Percentiles rank a stretch among this genome's conserved stretches.
phyloP scores from a whole-genome alignment of 2,113 vertebrate species.

The Tupaia chinensis region DNA sequence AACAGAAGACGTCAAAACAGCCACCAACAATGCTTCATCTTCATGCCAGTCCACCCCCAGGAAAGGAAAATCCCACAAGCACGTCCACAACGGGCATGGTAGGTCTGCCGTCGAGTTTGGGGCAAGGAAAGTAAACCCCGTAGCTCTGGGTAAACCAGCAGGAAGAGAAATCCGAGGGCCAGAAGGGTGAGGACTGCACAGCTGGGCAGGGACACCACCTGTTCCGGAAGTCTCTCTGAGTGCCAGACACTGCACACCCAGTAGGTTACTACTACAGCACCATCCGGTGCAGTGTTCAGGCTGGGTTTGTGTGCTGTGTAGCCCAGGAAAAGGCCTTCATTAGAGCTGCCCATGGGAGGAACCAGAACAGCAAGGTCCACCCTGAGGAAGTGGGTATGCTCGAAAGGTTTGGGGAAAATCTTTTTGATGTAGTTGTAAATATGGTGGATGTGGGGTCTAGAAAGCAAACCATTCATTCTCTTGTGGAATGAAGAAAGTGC shows the following conservation, averaged over 20 bases:
- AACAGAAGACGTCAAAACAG: slow-evolving; percentile 90
- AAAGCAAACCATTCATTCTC: background rate
- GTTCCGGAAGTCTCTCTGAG: background rate
- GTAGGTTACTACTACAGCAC: rapidly evolving
- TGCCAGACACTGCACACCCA: background rate
- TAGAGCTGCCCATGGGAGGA: background rate
- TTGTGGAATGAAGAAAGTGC: background rate
- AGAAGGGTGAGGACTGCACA: rapidly evolving
- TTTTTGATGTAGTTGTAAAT: background rate
- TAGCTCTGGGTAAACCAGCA: background rate
- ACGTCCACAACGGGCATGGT: slow-evolving; percentile 96
- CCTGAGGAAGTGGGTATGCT: too few species aligned
- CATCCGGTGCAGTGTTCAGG: too few species aligned
- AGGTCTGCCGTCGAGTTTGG: slow-evolving; percentile 65
- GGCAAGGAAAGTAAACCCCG: background rate
- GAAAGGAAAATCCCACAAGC: slow-evolving; percentile 95
- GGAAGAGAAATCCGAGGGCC: background rate
- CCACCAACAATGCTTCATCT: slow-evolving; percentile 91
- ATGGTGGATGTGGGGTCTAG: background rate
- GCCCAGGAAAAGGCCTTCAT: background rate
- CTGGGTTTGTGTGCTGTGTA: background rate
- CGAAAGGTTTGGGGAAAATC: background rate
- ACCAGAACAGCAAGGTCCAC: background rate
- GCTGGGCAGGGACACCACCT: background rate
- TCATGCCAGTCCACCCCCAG: slow-evolving; percentile 98